phyloP scores from a whole-genome alignment of 2,888 invertebrate genomes.

The Charanyca ferruginea region DNA sequence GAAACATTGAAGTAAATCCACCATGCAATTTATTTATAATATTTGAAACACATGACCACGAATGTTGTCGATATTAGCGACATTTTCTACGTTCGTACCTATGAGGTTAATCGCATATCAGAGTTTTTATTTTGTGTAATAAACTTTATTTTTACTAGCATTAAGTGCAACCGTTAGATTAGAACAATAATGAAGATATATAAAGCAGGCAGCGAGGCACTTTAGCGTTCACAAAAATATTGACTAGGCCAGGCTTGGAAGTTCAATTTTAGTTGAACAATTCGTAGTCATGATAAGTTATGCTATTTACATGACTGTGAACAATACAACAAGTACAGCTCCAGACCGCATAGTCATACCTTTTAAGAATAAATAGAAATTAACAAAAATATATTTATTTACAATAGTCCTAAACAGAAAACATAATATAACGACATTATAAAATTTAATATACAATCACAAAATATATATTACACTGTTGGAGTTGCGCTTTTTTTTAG shows the following conservation, averaged over 20 bases:
- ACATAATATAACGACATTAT: conserved; percentile 49
- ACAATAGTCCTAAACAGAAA: conserved; percentile 54
- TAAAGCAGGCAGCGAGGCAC: neutral
- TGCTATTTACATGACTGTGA: conserved; percentile 33
- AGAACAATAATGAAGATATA: neutral
- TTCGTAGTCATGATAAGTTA: conserved; percentile 34
- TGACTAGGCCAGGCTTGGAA: neutral
- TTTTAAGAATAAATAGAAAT: conserved; percentile 37
- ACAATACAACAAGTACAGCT: conserved; percentile 26
- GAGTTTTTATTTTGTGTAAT: neutral
- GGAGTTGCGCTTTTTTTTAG: too few species aligned
- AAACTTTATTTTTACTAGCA: neutral
- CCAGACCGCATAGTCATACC: conserved; percentile 39
- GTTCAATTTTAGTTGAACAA: conserved; percentile 1
- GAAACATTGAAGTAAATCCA: conserved; percentile 16
- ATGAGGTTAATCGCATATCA: neutral
- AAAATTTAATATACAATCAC: conserved; percentile 51
- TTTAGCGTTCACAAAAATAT: neutral
- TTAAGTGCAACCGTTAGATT: neutral
- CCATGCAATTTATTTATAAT: conserved; percentile 25
- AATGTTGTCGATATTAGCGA: conserved; percentile 2
- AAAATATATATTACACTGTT: conserved; percentile 31
- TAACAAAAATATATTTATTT: conserved; percentile 51
- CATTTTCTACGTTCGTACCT: neutral
- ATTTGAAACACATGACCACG: conserved; percentile 42